Conservation (phyloP, 2,797 vertebrate species). For the Apogon hyalosoma region DNA sequence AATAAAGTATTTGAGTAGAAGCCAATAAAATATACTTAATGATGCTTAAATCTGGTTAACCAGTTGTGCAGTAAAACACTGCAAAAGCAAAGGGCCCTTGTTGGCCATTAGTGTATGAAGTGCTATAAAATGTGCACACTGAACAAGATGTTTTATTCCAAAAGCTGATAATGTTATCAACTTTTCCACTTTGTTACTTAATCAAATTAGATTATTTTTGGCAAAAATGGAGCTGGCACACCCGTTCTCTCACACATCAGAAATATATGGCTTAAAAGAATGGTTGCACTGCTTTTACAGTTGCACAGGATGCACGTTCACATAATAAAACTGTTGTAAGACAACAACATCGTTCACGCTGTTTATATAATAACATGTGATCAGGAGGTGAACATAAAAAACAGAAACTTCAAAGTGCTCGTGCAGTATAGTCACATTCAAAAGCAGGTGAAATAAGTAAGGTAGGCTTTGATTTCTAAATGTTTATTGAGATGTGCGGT, state of each 20-base stretch:
- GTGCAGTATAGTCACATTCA: not conserved
- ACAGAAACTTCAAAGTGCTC: not conserved
- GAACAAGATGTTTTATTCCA: not conserved
- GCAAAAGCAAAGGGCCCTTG: constrained; percentile 6
- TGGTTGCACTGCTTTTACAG: not conserved
- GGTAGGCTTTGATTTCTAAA: constrained; percentile 30
- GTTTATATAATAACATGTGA: constrained; percentile 4
- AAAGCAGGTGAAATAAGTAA: constrained; percentile 10
- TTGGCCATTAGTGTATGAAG: constrained; percentile 28
- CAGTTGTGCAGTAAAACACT: constrained; percentile 5
- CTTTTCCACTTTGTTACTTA: not conserved
- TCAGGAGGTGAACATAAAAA: not conserved
- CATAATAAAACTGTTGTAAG: not conserved
- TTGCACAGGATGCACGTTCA: not conserved
- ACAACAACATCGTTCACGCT: not conserved
- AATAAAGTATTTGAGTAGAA: not conserved
- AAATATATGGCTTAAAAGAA: not conserved
- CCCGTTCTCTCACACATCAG: not conserved
- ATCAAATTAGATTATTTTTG: not conserved
- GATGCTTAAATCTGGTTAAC: not conserved
- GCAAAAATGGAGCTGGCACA: not conserved
- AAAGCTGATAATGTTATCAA: constrained; percentile 5
- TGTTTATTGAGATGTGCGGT: constrained; percentile 10
- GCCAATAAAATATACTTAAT: not conserved
- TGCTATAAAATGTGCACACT: not conserved